Evolutionary conservation across 2,797 vertebrate genomes (phyloP).

Genomic region (Muscicapa striata): DNA sequence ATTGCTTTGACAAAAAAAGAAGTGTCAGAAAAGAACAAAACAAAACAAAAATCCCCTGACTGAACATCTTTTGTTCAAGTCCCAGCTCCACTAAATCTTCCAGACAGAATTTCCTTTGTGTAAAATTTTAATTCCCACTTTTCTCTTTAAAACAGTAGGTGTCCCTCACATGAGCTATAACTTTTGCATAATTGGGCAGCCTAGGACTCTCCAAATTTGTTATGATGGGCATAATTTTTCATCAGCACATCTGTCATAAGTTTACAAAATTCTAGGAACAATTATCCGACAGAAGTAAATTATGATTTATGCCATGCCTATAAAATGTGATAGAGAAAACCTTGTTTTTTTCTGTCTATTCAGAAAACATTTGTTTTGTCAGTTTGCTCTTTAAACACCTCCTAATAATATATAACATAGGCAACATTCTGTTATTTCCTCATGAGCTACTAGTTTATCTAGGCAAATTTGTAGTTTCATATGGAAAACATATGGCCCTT

Average conservation of each 20-base stretch:
- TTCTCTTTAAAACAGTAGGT: slow-evolving; percentile 77
- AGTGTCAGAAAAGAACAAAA: slow-evolving; percentile 54
- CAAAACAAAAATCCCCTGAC: slow-evolving; percentile 15
- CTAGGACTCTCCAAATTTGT: slow-evolving; percentile 76
- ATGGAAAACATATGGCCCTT: background rate
- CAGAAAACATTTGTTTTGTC: background rate
- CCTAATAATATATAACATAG: background rate
- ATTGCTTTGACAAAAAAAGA: slow-evolving; percentile 74
- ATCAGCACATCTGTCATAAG: slow-evolving; percentile 64
- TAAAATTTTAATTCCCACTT: slow-evolving; percentile 77
- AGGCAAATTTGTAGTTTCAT: background rate
- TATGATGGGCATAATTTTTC: slow-evolving; percentile 74
- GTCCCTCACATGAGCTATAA: slow-evolving; percentile 72
- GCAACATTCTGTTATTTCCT: background rate
- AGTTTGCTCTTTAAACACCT: background rate
- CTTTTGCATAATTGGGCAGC: slow-evolving; percentile 77
- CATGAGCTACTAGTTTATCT: background rate
- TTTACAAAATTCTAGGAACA: slow-evolving; percentile 47
- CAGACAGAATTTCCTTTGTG: slow-evolving; percentile 72
- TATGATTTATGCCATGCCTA: slow-evolving; percentile 35
- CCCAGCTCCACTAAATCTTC: slow-evolving; percentile 74
- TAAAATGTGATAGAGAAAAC: background rate
- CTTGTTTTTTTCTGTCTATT: background rate
- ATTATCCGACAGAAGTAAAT: slow-evolving; percentile 64
- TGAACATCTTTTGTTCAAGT: slow-evolving; percentile 68